Evolutionary conservation across 30 jellyfish, hydroid and myxozoan genomes (phyloP).

Genomic region (Turritopsis rubra): DNA sequence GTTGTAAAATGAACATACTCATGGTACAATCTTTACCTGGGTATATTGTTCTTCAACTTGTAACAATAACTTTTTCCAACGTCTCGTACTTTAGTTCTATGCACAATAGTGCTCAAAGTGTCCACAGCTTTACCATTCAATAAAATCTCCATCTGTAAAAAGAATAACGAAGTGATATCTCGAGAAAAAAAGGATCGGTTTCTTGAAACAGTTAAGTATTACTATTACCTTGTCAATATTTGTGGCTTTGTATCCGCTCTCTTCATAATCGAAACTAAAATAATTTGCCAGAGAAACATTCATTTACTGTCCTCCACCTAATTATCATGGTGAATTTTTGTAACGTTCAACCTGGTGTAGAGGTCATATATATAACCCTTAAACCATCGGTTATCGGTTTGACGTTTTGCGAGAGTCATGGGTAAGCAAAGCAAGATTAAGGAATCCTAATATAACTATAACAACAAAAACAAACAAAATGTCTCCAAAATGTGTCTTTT

Average conservation of each 20-base stretch:
- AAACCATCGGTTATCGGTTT: too few relatives aligned
- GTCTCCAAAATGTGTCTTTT: too few relatives aligned
- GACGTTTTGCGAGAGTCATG: too few relatives aligned
- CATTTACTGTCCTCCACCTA: neutral
- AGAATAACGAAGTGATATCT: too few relatives aligned
- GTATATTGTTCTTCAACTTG: conserved; percentile 55
- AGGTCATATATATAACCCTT: too few relatives aligned
- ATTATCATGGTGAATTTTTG: neutral
- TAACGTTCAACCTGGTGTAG: too few relatives aligned
- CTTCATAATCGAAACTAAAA: conserved; percentile 91
- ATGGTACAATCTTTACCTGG: conserved; percentile 53
- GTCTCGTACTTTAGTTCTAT: conserved; percentile 40
- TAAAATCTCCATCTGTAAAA: conserved; percentile 56
- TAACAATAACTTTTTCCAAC: conserved; percentile 59
- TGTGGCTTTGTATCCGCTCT: conserved; percentile 70
- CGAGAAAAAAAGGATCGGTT: too few relatives aligned
- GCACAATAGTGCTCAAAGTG: conserved; percentile 65
- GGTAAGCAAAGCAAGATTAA: too few relatives aligned
- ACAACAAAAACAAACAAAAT: too few relatives aligned
- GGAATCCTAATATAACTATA: too few relatives aligned
- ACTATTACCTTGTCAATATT: conserved; percentile 51
- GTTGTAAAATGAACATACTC: too few relatives aligned
- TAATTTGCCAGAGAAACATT: neutral
- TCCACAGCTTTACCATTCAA: conserved; percentile 79
- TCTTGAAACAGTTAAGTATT: neutral